Evolutionary conservation across 2,888 invertebrate species (phyloP), one percentile per base, ranked within the genome.

Genomic region (Drosophila algonquin): DNA sequence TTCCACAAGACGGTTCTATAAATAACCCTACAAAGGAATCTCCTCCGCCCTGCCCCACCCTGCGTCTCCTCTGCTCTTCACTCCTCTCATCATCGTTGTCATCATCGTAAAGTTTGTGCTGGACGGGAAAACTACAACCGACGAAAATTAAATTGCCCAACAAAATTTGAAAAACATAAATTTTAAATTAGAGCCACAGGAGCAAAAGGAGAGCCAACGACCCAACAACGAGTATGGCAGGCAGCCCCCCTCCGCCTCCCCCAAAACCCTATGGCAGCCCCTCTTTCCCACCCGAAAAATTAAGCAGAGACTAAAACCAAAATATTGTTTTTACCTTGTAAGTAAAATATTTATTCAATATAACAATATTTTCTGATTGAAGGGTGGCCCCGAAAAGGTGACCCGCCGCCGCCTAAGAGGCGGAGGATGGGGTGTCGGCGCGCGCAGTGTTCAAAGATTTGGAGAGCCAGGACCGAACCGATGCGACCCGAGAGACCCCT

Each of bases 321-420:
- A 87, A 87, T 89, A 87, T 87, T 87, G 67, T 88, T 81, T 77
- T 88, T 88, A 89, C 87, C 86, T 87, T 87, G 88, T 73, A 86
- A 87, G 73, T 76, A 83, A 88, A 87, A 89, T 89, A 87, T 87
- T 87, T 87, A 89, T 89, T 89, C 81, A 87, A 87, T 87, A 83
- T 78, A 69, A 73, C 63, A 74, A 73, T 81, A 76, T 83, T 60
- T 73, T 71, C 58, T 64, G 58, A 64, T 52, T 59, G 73, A 73
- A 65, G 73, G 73, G 51, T 58, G 65, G 71, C 35, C 30, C 54
- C 35, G 52, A 30, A 30, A 64, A 30, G 40, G 21, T 35, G 64
- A 64, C 44, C n/a, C 54, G 21, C 21, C 21, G 21, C 21, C 21
- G 30, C 12, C 16, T 30, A 16, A 27, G 30, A 1, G 12, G 68